Evolutionary conservation across 2,888 invertebrate species (phyloP).

Genomic region (Mycalesis mineus): DNA sequence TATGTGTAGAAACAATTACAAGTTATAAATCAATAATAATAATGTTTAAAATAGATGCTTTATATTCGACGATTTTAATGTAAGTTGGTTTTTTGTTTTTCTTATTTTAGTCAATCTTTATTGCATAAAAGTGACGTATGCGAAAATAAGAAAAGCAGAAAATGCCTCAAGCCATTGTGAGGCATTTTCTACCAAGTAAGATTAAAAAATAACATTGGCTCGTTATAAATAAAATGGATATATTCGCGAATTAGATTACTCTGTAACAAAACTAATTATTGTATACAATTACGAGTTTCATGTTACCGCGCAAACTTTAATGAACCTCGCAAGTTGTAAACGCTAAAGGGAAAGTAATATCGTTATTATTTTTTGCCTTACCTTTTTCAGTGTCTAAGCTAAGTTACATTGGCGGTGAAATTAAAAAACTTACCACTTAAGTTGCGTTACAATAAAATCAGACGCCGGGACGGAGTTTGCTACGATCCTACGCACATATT

Average conservation of each 20-base stretch:
- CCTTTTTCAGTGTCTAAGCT: conserved; percentile 14
- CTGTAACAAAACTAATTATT: neutral
- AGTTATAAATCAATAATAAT: too few species aligned
- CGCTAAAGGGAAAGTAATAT: conserved; percentile 23
- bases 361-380: conserved; percentile 9
- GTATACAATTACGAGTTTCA: neutral
- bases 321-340: conserved; percentile 2
- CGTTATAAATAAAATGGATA: neutral
- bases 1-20: too few species aligned
- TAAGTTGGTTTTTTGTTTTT: too few species aligned
- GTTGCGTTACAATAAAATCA: conserved; percentile 9
- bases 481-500: conserved; percentile 9
- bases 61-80: too few species aligned
- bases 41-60: too few species aligned
- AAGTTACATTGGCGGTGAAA: conserved; percentile 29
- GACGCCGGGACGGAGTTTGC: neutral
- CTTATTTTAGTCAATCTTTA: too few species aligned
- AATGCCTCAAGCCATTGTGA: neutral
- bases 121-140: too few species aligned
- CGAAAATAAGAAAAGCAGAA: too few species aligned
- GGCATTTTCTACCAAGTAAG: too few species aligned
- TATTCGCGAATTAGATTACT: neutral
- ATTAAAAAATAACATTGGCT: neutral
- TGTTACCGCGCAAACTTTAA: conserved; percentile 7
- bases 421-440: conserved; percentile 36